These are phyloP conservation scores for Iguana delicatissima DNA, from an alignment of 2,797 vertebrate species.

Conservation along the genomic window DNA sequence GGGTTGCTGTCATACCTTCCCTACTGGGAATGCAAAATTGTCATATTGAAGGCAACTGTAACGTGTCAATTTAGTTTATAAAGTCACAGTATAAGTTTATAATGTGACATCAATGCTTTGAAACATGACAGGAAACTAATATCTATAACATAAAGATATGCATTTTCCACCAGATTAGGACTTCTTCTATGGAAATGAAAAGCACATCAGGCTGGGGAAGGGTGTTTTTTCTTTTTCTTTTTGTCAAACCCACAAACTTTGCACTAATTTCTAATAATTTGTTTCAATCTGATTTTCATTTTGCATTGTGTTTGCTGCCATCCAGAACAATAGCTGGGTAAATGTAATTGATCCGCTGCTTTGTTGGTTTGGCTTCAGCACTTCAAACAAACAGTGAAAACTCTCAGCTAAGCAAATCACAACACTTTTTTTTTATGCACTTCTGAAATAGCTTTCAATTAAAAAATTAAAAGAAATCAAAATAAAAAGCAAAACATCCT, in stretches of 20 bases:
- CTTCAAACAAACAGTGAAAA: constrained; percentile 59
- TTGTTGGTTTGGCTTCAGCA: constrained; percentile 50
- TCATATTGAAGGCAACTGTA: constrained; percentile 45
- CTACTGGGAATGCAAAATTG: constrained; percentile 49
- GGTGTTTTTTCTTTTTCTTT: not conserved
- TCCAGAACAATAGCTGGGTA: constrained; percentile 4
- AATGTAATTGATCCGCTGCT: constrained; percentile 27
- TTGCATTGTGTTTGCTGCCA: constrained; percentile 44
- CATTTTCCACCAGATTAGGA: constrained; percentile 53
- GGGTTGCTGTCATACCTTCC: constrained; percentile 28
- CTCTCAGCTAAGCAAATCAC: constrained; percentile 51
- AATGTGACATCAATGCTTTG: constrained; percentile 44
- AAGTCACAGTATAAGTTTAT: constrained; percentile 42
- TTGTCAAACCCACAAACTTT: constrained; percentile 21
- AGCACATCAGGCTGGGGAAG: not conserved
- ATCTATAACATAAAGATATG: constrained; percentile 46
- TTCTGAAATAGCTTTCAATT: constrained; percentile 61
- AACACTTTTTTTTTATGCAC: constrained; percentile 48
- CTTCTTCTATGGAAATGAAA: constrained; percentile 49
- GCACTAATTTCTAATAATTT: constrained; percentile 48
- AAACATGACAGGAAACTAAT: constrained; percentile 50
- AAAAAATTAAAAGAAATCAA: constrained; percentile 59
- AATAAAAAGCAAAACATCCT: constrained; percentile 27
- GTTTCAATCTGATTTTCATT: constrained; percentile 40
- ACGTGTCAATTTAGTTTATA: constrained; percentile 61